These are phyloP conservation scores for Arctopsyche grandis DNA, from an alignment of 1,140 invertebrate species.

Conservation along the genomic window DNA sequence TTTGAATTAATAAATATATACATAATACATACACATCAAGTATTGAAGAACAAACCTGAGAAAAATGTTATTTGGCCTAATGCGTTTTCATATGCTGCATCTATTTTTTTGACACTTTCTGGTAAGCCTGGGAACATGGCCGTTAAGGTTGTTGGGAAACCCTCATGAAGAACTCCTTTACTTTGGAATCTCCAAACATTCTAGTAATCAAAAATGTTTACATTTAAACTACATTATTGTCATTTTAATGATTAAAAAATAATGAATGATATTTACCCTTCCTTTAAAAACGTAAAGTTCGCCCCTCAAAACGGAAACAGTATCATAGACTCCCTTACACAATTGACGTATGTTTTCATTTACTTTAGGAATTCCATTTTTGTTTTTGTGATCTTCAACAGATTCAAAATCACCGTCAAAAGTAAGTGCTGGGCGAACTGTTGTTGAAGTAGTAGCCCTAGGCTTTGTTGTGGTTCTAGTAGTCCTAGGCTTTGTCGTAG, in stretches of 20 bases:
- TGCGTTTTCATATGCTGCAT: slow-evolving; percentile 83
- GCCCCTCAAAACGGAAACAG: slow-evolving; percentile 72
- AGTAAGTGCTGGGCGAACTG: slow-evolving; percentile 38
- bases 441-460: slow-evolving; percentile 13
- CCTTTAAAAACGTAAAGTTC: slow-evolving; percentile 82
- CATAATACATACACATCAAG: slow-evolving; percentile 18
- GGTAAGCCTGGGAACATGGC: slow-evolving; percentile 73
- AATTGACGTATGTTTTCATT: slow-evolving; percentile 54
- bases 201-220: slow-evolving; percentile 55
- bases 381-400: slow-evolving; percentile 61
- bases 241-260: not conserved
- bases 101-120: slow-evolving; percentile 69
- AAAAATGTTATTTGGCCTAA: slow-evolving; percentile 78
- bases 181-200: slow-evolving; percentile 72
- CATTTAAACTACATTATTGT: not conserved
- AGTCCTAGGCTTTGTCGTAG: not conserved
- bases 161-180: slow-evolving; percentile 64
- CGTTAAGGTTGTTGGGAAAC: slow-evolving; percentile 71
- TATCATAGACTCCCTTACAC: slow-evolving; percentile 75
- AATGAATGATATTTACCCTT: slow-evolving; percentile 62
- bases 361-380: slow-evolving; percentile 52
- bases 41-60: slow-evolving; percentile 66
- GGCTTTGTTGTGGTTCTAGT: not conserved
- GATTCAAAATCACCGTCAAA: slow-evolving; percentile 64
- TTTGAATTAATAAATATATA: not conserved